These are phyloP conservation scores for Heliconius hewitsoni DNA, from an alignment of 1,140 invertebrate species.

Conservation along the genomic window DNA sequence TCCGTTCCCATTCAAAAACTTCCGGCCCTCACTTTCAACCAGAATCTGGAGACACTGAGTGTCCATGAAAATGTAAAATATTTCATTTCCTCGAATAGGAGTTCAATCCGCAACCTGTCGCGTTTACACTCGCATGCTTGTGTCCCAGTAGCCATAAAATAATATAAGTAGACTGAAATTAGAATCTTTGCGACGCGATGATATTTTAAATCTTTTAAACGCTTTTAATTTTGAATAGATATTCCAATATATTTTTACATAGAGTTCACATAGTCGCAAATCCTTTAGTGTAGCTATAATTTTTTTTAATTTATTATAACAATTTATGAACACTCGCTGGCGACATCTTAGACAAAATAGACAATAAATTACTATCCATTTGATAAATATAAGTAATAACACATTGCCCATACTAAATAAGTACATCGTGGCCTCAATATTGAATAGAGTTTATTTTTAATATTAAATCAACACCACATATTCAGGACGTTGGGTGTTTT, in stretches of 20 bases:
- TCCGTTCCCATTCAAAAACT: too few species aligned
- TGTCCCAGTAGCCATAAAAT: too few species aligned
- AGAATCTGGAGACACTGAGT: too few species aligned
- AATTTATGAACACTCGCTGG: background rate
- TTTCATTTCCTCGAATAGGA: too few species aligned
- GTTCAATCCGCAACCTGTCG: too few species aligned
- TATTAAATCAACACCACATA: constrained; percentile 14
- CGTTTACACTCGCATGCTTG: too few species aligned
- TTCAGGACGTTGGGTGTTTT: background rate
- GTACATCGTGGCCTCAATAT: background rate
- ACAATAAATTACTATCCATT: background rate
- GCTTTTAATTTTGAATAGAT: background rate
- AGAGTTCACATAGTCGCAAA: background rate
- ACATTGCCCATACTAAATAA: background rate
- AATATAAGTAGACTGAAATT: too few species aligned
- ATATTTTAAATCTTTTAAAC: background rate
- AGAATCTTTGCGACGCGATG: background rate
- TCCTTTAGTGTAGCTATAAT: background rate
- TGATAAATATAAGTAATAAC: background rate
- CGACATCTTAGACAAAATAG: background rate
- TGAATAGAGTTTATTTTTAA: constrained; percentile 16
- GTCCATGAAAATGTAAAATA: too few species aligned
- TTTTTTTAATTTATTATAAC: background rate
- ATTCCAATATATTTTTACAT: background rate
- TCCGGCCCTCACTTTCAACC: too few species aligned